A percentile compares a stretch with the other conserved stretches of the same genome.
These are phyloP conservation scores for Automeris io DNA, from an alignment of 2,888 invertebrate genomes.

Conservation along the genomic window DNA sequence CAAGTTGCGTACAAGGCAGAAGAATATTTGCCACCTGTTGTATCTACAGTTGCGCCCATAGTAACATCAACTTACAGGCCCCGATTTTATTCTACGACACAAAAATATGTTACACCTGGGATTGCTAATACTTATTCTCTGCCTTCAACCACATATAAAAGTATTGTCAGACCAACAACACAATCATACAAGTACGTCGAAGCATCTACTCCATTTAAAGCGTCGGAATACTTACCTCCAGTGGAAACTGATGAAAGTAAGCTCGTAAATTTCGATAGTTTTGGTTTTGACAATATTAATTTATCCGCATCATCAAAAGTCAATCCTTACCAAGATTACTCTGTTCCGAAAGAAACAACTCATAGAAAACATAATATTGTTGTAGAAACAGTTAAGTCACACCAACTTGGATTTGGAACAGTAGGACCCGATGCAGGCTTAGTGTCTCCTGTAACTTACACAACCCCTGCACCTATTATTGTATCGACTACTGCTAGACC, in stretches of 20 bases:
- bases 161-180: slow-evolving; percentile 36
- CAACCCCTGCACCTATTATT: slow-evolving; percentile 40
- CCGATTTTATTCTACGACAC: slow-evolving; percentile 40
- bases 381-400: slow-evolving; percentile 58
- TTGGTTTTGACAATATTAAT: slow-evolving; percentile 36
- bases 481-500: slow-evolving; percentile 41
- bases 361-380: slow-evolving; percentile 61
- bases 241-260: slow-evolving; percentile 25
- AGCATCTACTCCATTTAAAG: slow-evolving; percentile 41
- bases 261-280: slow-evolving; percentile 39
- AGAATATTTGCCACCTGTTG: slow-evolving; percentile 60
- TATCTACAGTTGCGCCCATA: slow-evolving; percentile 34
- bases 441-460: slow-evolving; percentile 50
- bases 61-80: slow-evolving; percentile 47
- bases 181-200: slow-evolving; percentile 39
- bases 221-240: slow-evolving; percentile 51
- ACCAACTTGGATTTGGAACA: slow-evolving; percentile 63
- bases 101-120: slow-evolving; percentile 32
- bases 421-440: slow-evolving; percentile 66
- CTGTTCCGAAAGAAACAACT: slow-evolving; percentile 25
- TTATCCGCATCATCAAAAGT: slow-evolving; percentile 29
- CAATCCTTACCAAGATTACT: slow-evolving; percentile 49
- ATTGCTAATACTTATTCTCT: slow-evolving; percentile 24
- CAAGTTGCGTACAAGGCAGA: slow-evolving; percentile 56
- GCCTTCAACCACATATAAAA: slow-evolving; percentile 38